phyloP scores from a whole-genome alignment of 2,888 invertebrate species.

The Lasioglossum lativentre region DNA sequence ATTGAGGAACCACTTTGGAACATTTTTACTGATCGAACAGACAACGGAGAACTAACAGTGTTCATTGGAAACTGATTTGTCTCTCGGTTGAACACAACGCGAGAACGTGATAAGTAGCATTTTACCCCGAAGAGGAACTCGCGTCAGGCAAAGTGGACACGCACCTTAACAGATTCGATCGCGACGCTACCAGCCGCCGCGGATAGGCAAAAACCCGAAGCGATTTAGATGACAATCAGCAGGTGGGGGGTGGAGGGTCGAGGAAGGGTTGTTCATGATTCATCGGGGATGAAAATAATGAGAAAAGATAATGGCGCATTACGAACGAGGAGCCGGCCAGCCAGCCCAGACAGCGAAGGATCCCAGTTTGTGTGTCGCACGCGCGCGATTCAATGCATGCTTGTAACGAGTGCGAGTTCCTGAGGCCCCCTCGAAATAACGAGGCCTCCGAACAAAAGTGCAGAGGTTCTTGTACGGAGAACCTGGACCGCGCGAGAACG shows the following conservation, averaged over 20 bases:
- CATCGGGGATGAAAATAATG: neutral
- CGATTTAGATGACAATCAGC: neutral
- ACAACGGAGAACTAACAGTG: too few species aligned
- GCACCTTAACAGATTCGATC: neutral
- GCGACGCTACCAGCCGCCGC: neutral
- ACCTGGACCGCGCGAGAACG: slow-evolving; percentile 5
- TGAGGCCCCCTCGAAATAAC: slow-evolving; percentile 62
- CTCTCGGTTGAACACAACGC: too few species aligned
- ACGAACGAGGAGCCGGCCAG: neutral
- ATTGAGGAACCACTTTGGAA: too few species aligned
- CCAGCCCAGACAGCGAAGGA: neutral
- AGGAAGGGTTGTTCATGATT: neutral
- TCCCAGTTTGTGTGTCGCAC: slow-evolving; percentile 27
- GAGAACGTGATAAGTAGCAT: too few species aligned
- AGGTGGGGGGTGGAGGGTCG: neutral
- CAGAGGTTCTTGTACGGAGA: slow-evolving; percentile 52
- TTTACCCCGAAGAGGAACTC: too few species aligned
- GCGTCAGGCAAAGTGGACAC: neutral
- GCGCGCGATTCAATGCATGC: slow-evolving; percentile 31
- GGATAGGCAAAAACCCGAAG: neutral
- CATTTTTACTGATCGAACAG: too few species aligned
- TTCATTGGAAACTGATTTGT: too few species aligned
- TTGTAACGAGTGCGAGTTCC: slow-evolving; percentile 51
- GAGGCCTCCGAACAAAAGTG: slow-evolving; percentile 66
- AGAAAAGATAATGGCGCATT: neutral